Evolutionary conservation across 2,113 vertebrate genomes (phyloP), one percentile per base, ranked within the genome.

Genomic region (Lophochroa leadbeateri): DNA sequence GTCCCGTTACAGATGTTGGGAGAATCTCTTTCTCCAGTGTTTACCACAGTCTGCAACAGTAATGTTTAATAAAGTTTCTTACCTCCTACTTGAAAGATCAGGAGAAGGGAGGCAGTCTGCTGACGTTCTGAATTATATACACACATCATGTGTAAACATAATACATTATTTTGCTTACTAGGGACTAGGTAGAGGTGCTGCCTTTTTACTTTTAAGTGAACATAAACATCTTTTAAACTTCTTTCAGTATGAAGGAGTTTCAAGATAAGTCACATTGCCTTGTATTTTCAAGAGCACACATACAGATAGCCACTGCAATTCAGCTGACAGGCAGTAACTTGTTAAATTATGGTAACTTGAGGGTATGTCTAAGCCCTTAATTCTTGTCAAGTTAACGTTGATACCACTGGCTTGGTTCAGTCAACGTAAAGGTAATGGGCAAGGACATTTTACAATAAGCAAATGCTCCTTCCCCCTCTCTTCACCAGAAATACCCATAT

Each of bases 21-120:
- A 96, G 83, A 63, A n/a, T 63, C 47, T 69, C 64, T 80, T 43
- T 74, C 37, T 67, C 67, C 64, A 19, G 2, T 82, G 37, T 86
- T 94, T 83, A 72, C 82, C 58, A 67, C 82, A 60, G 82, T 68
- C 82, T 96, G 79, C 75, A 83, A 14, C 49, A 89, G 76, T 39
- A 90, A 75, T 53, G 41, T 92, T 88, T 92, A 86, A 91, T 95
- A 60, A 92, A 65, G 65, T 65, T 96, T 88, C 80, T 85, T 96
- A 63, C 76, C 47, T 84, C 80, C 55, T 69, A 6, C 60, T 89
- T 94, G 46, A 91, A 95, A 65, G 17, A 52, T 83, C 17, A 78
- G 64, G 61, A 61, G n/a, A 71, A 88, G 33, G 20, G 33, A 65
- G 16, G 13, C 18, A 68, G 33, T 50, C 28, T 83, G 61, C 29